Base-by-base conservation (phyloP, 2,113 vertebrate species). In the Polypterus bichir region DNA sequence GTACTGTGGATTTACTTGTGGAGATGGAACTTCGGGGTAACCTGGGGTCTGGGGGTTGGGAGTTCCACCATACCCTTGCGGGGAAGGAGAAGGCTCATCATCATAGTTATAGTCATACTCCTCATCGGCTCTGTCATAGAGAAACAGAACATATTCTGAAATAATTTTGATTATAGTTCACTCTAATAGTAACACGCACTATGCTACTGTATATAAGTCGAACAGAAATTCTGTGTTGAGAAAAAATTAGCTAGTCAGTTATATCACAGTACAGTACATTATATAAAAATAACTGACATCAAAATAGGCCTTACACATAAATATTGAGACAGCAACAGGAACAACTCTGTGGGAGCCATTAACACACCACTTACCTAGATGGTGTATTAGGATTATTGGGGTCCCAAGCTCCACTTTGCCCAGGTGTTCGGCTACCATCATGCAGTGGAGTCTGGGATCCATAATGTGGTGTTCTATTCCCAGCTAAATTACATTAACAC, bases 401-500 rank as follows among this genome's bases (percentile, higher is more conserved):
- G 73, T 95, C 93, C 93, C 93, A 97, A 4, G 93, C 92, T 0
- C 93, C 93, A 3, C 92, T 97, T 78, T 97, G 93, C 2, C 92
- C 93, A 0, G 93, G 93, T 0, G 92, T 97, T 63, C 93, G 83
- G 80, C 92, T 97, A 61, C 93, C 93, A 10, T 95, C 92, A 11
- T 97, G 93, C 71, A 94, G 67, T 0, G 92, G 93, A 0, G 93
- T 94, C 76, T 94, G 93, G 0, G 92, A 97, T 69, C 93, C 92
- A 0, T 93, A 94, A 64, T 97, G 92, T 0, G 93, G 93, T 0
- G 93, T 97, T 1, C 93, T 87, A 61, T 83, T 95, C 66, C 93
- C 93, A 91, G 78, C 5, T 70, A 9, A 11, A 1, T 27, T 27
- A 27, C 27, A 27, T 27, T 27, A 27, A 27, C 27, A 27, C 27